Base-by-base conservation (phyloP, 2,113 vertebrate species). In the Heterotilapia buettikoferi region DNA sequence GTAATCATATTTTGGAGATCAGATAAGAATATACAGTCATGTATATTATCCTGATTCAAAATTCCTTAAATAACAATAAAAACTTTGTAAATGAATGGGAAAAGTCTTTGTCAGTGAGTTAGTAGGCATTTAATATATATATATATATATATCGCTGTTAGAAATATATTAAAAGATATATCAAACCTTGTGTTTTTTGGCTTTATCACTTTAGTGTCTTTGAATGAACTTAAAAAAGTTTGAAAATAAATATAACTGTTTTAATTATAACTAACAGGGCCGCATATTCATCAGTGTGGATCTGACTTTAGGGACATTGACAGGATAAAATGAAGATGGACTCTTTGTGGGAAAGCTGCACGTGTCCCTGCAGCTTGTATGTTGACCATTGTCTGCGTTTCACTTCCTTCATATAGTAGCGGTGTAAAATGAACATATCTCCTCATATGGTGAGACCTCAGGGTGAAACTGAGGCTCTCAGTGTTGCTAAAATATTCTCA, bases 391-490 rank as follows among this genome's bases (percentile, higher is more conserved):
- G 53, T 56, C 0, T 56, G 53, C 11, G 0, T 24, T 3, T 24
- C 11, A 56, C 1, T 56, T 56, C 21, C 6, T 56, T 1, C 21
- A 56, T 56, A 56, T 24, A 1, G 21, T 56, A 56, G 21, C 0
- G 1, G 21, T 56, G 53, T 56, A 56, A 56, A 56, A 56, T 57
- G 21, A 24, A 24, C 11, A 24, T 61, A 3, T 61, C 16, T 61
- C 16, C 14, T 61, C 1, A 0, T 61, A 31, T 31, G 57, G 26
- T 61, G 57, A 31, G 57, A 61, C 0, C 56, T 31, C 57, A 31
- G 8, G 0, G 26, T 31, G 0, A 61, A 61, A 61, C 57, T 33
- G 57, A 11, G 9, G 59, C 59, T 63, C 16, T 63, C 29, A 0
- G 29, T 33, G 59, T 63, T 63, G 16, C 16, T 33, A 63, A 63